Evolutionary conservation across 1,140 invertebrate genomes (phyloP).

Genomic region (Alviniconcha marisindica): DNA sequence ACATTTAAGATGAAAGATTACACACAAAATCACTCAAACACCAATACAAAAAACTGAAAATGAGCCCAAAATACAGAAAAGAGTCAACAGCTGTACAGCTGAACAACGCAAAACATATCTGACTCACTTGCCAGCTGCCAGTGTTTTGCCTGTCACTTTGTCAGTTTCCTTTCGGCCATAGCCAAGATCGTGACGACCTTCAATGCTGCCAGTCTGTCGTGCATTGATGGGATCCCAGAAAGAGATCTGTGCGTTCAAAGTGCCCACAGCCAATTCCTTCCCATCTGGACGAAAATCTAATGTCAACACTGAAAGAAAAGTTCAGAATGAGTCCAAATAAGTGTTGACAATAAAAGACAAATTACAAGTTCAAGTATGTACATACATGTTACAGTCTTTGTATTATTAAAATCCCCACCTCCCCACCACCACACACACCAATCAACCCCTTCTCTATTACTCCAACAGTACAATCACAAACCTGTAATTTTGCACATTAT

Average conservation of each 20-base stretch:
- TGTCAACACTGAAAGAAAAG: constrained; percentile 81
- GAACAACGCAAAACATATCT: constrained; percentile 53
- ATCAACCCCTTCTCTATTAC: too few relatives aligned
- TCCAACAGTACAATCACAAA: too few relatives aligned
- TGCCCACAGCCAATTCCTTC: constrained; percentile 92
- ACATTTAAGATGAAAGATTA: too few relatives aligned
- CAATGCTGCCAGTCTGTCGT: constrained; percentile 86
- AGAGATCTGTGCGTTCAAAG: constrained; percentile 91
- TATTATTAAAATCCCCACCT: too few relatives aligned
- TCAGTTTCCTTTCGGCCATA: constrained; percentile 89
- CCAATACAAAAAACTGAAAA: too few relatives aligned
- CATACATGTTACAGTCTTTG: too few relatives aligned
- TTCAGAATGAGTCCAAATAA: constrained; percentile 40
- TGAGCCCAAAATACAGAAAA: too few relatives aligned
- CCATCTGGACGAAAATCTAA: constrained; percentile 93
- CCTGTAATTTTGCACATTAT: too few relatives aligned
- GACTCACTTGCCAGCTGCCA: constrained; percentile 88
- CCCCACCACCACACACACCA: too few relatives aligned
- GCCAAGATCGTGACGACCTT: constrained; percentile 92
- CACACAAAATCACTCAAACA: too few relatives aligned
- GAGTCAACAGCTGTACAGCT: too few relatives aligned
- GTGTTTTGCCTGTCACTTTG: constrained; percentile 91
- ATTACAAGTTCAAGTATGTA: too few relatives aligned
- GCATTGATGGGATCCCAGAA: constrained; percentile 87
- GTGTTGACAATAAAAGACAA: background rate